Evolutionary conservation across 1,140 invertebrate species (phyloP), one percentile per base, ranked within the genome.

Genomic region (Aleiodes sp.): DNA sequence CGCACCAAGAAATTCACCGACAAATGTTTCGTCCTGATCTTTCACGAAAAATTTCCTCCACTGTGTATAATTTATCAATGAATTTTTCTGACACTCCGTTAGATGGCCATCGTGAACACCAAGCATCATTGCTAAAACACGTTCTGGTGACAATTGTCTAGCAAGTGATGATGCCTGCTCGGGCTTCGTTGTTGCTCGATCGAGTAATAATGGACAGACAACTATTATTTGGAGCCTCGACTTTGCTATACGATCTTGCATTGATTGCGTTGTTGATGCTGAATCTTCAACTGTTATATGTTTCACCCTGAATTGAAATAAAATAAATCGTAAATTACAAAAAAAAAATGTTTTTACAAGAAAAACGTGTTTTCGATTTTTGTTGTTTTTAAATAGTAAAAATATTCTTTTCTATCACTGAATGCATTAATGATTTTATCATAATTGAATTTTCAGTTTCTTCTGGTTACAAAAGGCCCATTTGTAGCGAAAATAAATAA

Each of bases 1-100:
- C 2, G 92, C 90, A 0, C 91, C 90, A 1, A 95, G 82, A 66
- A 96, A 93, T 66, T 94, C 91, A 41, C 93, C 92, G 4, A 94
- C 93, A 75, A 94, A 94, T 0, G 90, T 90, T 52, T 92, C 91
- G 76, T 95, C 93, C 77, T 94, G 92, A 76, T 94, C 92, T 72
- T 89, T 89, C 2, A 92, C 91, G 28, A 87, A 89, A 81, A 93
- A 91, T 73, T 92, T 91, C 37, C 91, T 88, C 94, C 94, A 96
- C 71, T 91, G 88, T 28, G 90, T 88, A 77, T 92, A 94, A 9
- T 88, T 89, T 1, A 92, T 87, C 67, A 94, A 87, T 16, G 90
- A 91, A 87, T 80, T 64, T 76, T 87, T 88, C 70, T 92, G 91
- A 63, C 84, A 82, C 60, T 91, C 87, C 31, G 85, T 89, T n/a